Conservation (phyloP, 2,888 invertebrate genomes). For the Patella caerulea region DNA sequence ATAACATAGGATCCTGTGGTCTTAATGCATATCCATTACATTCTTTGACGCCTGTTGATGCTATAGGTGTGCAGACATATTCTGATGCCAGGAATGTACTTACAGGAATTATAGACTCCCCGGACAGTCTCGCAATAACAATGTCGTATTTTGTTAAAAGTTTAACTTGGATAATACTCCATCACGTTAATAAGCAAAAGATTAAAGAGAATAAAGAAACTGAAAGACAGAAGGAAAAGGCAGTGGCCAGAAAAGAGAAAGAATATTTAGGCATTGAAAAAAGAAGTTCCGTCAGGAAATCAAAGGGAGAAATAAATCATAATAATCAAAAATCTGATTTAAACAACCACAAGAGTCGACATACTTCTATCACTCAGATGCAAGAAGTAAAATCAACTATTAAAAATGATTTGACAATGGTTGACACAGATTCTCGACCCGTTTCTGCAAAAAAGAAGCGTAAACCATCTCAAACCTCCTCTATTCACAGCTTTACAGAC, state of each 20-base stretch:
- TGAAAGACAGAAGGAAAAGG: conserved; percentile 26
- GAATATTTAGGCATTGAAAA: conserved; percentile 23
- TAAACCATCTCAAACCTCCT: conserved; percentile 50
- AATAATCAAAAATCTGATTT: conserved; percentile 34
- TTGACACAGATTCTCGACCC: conserved; percentile 30
- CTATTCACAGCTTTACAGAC: conserved; percentile 58
- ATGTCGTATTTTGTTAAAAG: conserved; percentile 67
- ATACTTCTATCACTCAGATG: conserved; percentile 23
- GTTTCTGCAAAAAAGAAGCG: conserved; percentile 27
- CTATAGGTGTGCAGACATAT: conserved; percentile 62
- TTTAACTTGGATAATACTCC: conserved; percentile 70
- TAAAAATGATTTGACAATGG: conserved; percentile 26
- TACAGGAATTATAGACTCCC: conserved; percentile 72
- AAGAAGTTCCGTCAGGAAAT: conserved; percentile 8
- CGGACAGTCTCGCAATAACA: conserved; percentile 65
- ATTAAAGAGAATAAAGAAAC: conserved; percentile 34
- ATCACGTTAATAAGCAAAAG: conserved; percentile 60
- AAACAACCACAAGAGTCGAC: conserved; percentile 23
- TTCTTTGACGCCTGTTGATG: conserved; percentile 63
- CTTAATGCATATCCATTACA: conserved; percentile 61
- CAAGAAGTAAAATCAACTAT: conserved; percentile 25
- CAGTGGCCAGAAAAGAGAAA: conserved; percentile 25
- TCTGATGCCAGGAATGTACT: conserved; percentile 72
- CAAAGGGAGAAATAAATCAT: conserved; percentile 35
- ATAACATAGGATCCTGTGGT: conserved; percentile 41